phyloP scores from a whole-genome alignment of 2,888 invertebrate species.

The Geotrupes spiniger region DNA sequence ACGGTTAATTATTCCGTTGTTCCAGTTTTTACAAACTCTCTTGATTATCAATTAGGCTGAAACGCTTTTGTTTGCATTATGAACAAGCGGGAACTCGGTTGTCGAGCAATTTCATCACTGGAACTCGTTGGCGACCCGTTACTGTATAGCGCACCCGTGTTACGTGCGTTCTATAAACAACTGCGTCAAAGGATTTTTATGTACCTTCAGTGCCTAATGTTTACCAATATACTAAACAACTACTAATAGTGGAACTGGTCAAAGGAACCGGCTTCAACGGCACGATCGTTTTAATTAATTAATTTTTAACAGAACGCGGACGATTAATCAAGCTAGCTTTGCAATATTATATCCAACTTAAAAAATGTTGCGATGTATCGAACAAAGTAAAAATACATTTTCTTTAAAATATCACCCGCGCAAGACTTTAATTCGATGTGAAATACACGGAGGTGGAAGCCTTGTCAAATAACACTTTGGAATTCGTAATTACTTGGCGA shows the following conservation, averaged over 20 bases:
- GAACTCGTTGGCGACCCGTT: neutral
- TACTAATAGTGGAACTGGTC: neutral
- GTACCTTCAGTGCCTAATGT: neutral
- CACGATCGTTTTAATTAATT: slow-evolving; percentile 6
- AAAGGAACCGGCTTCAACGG: slow-evolving; percentile 1
- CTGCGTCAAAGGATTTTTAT: slow-evolving; percentile 4
- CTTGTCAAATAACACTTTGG: no score
- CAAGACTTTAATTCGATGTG: no score
- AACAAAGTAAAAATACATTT: no score
- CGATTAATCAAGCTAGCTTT: neutral
- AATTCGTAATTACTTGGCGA: no score
- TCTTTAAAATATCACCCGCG: no score
- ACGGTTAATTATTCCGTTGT: neutral
- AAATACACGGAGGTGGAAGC: no score
- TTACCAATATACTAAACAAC: slow-evolving; percentile 2
- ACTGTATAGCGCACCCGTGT: neutral
- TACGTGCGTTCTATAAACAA: neutral
- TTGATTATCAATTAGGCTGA: slow-evolving; percentile 1
- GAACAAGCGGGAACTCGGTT: slow-evolving; percentile 1
- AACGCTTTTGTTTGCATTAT: slow-evolving; percentile 1
- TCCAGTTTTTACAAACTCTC: neutral
- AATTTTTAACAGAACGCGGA: neutral
- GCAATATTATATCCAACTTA: no score
- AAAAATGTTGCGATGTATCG: no score
- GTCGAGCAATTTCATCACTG: slow-evolving; percentile 1